Conservation (phyloP, 2,113 vertebrate genomes). For the Cervus canadensis region DNA sequence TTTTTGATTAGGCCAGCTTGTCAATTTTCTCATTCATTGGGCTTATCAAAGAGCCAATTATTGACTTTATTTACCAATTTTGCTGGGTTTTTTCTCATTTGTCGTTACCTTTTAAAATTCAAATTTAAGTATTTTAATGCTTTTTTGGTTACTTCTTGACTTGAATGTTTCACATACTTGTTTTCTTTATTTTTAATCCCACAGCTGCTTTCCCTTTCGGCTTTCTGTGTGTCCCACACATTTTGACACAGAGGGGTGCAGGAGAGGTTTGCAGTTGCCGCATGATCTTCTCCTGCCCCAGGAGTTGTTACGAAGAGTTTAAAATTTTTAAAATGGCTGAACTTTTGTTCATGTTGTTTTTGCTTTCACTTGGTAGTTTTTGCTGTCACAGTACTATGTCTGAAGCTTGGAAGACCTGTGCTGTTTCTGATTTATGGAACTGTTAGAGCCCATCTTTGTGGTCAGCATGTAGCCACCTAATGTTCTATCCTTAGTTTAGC, state of each 20-base stretch:
- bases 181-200: not conserved
- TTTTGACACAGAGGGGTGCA: not conserved
- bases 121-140: not conserved
- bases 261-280: not conserved
- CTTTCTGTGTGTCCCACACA: not conserved
- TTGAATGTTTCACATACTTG: not conserved
- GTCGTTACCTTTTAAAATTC: not conserved
- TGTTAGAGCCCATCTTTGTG: not conserved
- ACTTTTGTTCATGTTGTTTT: not conserved
- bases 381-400: fast-evolving
- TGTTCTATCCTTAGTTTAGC: fast-evolving
- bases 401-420: fast-evolving
- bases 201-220: not conserved
- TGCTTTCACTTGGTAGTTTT: not conserved
- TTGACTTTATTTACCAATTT: not conserved
- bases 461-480: fast-evolving
- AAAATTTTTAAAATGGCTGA: not conserved
- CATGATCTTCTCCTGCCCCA: not conserved
- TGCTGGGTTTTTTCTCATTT: not conserved
- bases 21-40: not conserved
- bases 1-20: not conserved
- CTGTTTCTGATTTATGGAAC: fast-evolving
- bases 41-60: not conserved
- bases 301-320: not conserved
- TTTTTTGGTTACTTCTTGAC: not conserved